Conservation (phyloP, 2,113 vertebrate species). For the Platysternon megacephalum region DNA sequence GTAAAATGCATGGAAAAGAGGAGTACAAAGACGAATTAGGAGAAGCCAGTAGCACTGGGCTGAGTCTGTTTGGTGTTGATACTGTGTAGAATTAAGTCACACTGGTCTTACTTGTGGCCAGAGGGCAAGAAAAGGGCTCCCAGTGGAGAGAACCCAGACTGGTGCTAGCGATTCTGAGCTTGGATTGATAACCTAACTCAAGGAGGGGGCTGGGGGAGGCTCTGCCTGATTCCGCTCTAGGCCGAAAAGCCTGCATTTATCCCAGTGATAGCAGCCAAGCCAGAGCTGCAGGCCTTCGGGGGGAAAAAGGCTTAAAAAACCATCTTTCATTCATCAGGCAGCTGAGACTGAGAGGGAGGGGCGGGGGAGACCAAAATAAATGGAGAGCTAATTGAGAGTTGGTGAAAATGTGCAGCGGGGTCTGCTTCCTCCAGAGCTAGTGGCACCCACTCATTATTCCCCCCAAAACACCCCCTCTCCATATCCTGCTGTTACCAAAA, state of each 20-base stretch:
- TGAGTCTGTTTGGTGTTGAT: slow-evolving; percentile 76
- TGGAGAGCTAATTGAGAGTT: slow-evolving; percentile 40
- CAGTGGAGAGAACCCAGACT: slow-evolving; percentile 64
- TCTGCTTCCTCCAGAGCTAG: accelerated
- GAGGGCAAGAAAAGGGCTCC: slow-evolving; percentile 72
- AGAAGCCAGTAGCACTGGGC: slow-evolving; percentile 21
- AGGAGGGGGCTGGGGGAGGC: not conserved
- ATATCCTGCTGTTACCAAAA: not conserved
- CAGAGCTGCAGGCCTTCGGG: slow-evolving; percentile 62
- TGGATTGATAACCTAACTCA: slow-evolving; percentile 75
- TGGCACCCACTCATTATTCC: not conserved
- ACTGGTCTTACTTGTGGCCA: slow-evolving; percentile 66
- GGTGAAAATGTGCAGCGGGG: not conserved
- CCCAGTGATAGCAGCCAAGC: slow-evolving; percentile 74
- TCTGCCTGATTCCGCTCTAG: slow-evolving; percentile 51
- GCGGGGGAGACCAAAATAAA: slow-evolving; percentile 30
- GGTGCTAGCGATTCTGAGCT: slow-evolving; percentile 32
- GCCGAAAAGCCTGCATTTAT: slow-evolving; percentile 70
- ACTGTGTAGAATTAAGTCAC: slow-evolving; percentile 72
- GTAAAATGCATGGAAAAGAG: slow-evolving; percentile 50
- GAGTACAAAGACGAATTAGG: slow-evolving; percentile 57
- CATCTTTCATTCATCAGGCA: slow-evolving; percentile 73
- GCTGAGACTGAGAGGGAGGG: slow-evolving; percentile 47
- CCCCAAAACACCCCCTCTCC: not conserved
- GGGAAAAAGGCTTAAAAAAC: slow-evolving; percentile 69